Conservation (phyloP, 2,797 vertebrate species). For the Chiloscyllium punctatum region DNA sequence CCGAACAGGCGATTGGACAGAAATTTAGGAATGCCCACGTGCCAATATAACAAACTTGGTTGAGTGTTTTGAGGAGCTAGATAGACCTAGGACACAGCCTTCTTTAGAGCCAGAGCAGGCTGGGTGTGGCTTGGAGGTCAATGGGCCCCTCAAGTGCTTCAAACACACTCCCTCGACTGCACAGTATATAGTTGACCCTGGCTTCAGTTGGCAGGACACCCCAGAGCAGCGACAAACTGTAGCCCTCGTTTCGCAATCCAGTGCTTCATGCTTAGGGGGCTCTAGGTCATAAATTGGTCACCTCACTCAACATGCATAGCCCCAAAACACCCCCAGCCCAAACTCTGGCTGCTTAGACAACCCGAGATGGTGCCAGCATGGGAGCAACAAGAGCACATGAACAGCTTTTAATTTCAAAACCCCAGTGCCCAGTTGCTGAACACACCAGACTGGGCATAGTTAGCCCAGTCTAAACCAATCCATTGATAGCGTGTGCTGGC, state of each 20-base stretch:
- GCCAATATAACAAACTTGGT: neutral
- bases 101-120: neutral
- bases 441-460: no score
- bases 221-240: neutral
- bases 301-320: neutral
- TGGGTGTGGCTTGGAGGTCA: neutral
- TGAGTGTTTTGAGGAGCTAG: neutral
- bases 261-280: neutral
- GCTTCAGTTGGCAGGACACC: neutral
- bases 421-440: neutral
- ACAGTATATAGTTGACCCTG: neutral
- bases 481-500: neutral
- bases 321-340: neutral
- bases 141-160: no score
- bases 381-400: neutral
- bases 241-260: neutral
- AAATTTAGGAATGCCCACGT: neutral
- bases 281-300: neutral
- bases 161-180: neutral
- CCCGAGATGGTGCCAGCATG: no score
- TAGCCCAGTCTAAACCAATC: no score
- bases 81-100: no score
- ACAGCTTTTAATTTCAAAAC: neutral
- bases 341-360: neutral
- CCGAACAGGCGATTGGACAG: neutral